Conservation (phyloP, 2,888 invertebrate species). For the Diploptera punctata region DNA sequence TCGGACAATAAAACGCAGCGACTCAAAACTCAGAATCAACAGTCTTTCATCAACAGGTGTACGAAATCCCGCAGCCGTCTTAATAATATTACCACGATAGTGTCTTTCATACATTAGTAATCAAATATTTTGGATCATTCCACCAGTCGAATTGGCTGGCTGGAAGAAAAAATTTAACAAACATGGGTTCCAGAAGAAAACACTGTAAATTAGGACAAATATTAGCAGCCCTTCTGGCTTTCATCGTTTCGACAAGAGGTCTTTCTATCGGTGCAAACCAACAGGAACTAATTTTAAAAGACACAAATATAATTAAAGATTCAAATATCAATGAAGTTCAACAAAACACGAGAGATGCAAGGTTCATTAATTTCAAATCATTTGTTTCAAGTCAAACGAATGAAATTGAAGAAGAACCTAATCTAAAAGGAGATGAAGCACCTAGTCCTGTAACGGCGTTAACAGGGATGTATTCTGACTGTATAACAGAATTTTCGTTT, state of each 20-base stretch:
- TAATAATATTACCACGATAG: too few relatives aligned
- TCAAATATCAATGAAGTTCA: background rate
- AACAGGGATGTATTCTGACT: conserved; percentile 62
- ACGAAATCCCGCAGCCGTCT: too few relatives aligned
- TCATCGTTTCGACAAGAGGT: background rate
- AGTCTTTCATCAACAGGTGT: background rate
- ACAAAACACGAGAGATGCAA: conserved; percentile 8
- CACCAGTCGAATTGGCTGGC: conserved; percentile 9
- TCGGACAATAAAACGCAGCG: conserved; percentile 22
- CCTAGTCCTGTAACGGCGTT: conserved; percentile 53
- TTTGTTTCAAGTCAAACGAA: conserved; percentile 17
- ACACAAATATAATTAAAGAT: background rate
- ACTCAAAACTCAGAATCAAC: background rate
- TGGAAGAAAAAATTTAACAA: background rate
- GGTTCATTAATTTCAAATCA: conserved; percentile 32
- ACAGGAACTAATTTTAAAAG: background rate
- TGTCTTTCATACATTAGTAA: too few relatives aligned
- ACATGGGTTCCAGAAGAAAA: background rate
- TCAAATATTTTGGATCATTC: background rate
- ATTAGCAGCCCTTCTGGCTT: background rate
- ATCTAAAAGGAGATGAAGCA: background rate
- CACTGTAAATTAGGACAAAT: background rate
- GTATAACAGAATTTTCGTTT: conserved; percentile 63
- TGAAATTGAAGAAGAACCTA: conserved; percentile 30
- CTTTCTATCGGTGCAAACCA: background rate